A percentile compares a stretch with the other conserved stretches of the same genome.
phyloP scores from a whole-genome alignment of 2,888 invertebrate genomes.

The Hemaris fuciformis region DNA sequence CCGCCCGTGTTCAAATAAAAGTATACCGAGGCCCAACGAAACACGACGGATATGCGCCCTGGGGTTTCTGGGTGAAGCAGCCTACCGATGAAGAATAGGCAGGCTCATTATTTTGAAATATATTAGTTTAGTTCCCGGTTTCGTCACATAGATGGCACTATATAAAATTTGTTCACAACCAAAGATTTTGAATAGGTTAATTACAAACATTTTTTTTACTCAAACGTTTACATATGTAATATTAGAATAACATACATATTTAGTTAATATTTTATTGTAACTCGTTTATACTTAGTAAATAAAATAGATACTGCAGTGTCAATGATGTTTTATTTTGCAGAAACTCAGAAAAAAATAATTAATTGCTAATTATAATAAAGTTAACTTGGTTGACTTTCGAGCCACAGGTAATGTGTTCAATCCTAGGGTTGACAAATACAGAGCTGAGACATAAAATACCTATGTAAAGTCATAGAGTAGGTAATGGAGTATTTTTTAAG shows the following conservation, averaged over 20 bases:
- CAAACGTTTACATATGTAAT: no score
- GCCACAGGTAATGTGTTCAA: no score
- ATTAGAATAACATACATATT: background rate
- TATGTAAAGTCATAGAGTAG: no score
- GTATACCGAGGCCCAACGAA: slow-evolving; percentile 87
- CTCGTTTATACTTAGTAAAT: background rate
- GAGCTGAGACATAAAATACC: no score
- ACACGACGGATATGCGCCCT: slow-evolving; percentile 84
- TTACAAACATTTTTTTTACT: no score
- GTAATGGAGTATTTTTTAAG: no score
- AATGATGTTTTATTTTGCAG: background rate
- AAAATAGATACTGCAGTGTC: background rate
- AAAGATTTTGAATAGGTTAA: slow-evolving; percentile 27
- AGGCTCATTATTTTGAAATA: background rate
- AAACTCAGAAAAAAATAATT: no score
- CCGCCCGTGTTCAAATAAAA: slow-evolving; percentile 86
- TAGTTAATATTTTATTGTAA: background rate
- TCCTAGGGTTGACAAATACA: no score
- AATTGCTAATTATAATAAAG: no score
- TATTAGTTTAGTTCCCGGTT: slow-evolving; percentile 5
- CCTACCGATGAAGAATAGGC: slow-evolving; percentile 81
- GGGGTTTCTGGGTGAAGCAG: slow-evolving; percentile 88
- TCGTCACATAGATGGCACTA: slow-evolving; percentile 20
- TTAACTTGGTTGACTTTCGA: no score
- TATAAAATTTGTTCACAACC: slow-evolving; percentile 29